These are phyloP conservation scores for Microtus ochrogaster DNA, from an alignment of 2,113 vertebrate species.

Conservation along the genomic window DNA sequence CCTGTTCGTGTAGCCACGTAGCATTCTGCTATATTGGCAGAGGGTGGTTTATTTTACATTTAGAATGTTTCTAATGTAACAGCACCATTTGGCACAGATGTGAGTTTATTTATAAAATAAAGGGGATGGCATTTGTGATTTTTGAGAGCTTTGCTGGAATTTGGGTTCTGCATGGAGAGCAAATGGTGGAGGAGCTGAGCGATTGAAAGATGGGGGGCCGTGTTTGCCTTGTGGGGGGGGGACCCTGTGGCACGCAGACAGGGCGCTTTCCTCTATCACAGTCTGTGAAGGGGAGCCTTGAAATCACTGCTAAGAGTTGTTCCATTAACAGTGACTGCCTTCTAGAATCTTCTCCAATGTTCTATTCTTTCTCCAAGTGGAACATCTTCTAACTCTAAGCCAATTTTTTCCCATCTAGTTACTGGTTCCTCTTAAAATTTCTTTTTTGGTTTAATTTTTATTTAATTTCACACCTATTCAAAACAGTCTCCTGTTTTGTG, in stretches of 20 bases:
- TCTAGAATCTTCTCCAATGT: neutral
- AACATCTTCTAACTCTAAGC: conserved; percentile 26
- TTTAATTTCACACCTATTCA: neutral
- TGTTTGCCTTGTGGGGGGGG: neutral
- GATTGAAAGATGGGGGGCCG: rapidly evolving
- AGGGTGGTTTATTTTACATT: neutral
- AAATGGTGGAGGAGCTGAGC: neutral
- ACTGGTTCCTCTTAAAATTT: neutral
- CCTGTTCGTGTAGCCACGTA: conserved; percentile 28
- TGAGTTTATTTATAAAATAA: conserved; percentile 71
- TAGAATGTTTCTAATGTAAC: neutral
- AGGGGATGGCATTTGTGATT: conserved; percentile 36
- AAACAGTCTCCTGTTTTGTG: neutral
- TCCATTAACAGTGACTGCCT: neutral
- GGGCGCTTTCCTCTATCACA: neutral
- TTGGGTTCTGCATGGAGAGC: neutral
- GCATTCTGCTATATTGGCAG: neutral
- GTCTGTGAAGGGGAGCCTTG: neutral
- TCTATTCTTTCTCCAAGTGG: conserved; percentile 16
- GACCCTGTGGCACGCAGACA: neutral
- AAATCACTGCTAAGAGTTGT: neutral
- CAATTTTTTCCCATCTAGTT: neutral
- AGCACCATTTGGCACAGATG: conserved; percentile 51
- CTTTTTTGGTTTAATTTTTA: neutral
- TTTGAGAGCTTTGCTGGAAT: conserved; percentile 38